Percentiles rank a stretch among this genome's conserved stretches.
Conservation (phyloP, 2,888 invertebrate genomes). For the Euclidia mi region DNA sequence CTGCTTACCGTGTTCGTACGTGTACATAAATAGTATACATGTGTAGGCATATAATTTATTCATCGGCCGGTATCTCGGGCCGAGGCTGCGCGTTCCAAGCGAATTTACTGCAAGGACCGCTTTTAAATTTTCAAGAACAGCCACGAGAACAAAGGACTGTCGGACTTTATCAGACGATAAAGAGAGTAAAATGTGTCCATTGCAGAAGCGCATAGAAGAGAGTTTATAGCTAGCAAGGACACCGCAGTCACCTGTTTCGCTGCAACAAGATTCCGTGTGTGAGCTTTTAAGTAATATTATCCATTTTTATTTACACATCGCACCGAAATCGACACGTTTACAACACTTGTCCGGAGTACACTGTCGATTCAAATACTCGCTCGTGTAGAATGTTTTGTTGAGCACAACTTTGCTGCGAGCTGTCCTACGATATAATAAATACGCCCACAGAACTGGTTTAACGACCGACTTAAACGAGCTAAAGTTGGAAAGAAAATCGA, state of each 20-base stretch:
- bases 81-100: slow-evolving; percentile 62
- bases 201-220: slow-evolving; percentile 73
- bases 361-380: too few species aligned
- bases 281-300: slow-evolving; percentile 50
- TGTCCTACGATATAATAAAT: too few species aligned
- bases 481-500: too few species aligned
- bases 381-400: too few species aligned
- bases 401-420: too few species aligned
- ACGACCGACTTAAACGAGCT: too few species aligned
- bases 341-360: too few species aligned
- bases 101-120: slow-evolving; percentile 80
- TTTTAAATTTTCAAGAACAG: slow-evolving; percentile 84
- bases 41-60: slow-evolving; percentile 74
- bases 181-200: slow-evolving; percentile 84
- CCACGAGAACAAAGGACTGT: slow-evolving; percentile 78
- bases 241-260: slow-evolving; percentile 70
- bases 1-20: slow-evolving; percentile 28
- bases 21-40: slow-evolving; percentile 37
- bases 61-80: slow-evolving; percentile 70
- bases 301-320: slow-evolving; percentile 31
- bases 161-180: slow-evolving; percentile 81
- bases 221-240: slow-evolving; percentile 69
- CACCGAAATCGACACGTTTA: neutral
- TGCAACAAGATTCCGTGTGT: slow-evolving; percentile 28
- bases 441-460: too few species aligned